These are phyloP conservation scores for Bombycilla garrulus DNA, from an alignment of 2,113 vertebrate species.

Conservation along the genomic window DNA sequence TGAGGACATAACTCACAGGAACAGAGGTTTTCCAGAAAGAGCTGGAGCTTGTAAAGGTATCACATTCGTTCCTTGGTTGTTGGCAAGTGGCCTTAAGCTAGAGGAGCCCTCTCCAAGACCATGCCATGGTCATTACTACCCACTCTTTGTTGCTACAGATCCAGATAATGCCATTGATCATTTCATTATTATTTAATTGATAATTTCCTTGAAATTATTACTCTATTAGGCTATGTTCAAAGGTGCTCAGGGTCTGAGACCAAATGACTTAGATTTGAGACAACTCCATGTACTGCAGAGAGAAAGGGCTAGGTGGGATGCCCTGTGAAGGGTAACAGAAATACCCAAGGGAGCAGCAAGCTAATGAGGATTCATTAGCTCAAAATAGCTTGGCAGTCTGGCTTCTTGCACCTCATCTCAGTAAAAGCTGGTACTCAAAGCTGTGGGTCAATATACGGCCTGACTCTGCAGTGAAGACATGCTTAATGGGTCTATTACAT, in stretches of 20 bases:
- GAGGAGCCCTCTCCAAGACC: neutral
- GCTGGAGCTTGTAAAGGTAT: neutral
- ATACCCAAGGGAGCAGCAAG: neutral
- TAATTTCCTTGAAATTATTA: neutral
- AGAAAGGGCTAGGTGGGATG: neutral
- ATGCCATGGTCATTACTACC: neutral
- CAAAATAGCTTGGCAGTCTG: neutral
- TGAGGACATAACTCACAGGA: neutral
- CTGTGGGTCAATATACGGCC: neutral
- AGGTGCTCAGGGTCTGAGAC: neutral
- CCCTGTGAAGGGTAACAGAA: neutral
- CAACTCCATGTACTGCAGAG: neutral
- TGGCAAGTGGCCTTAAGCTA: neutral
- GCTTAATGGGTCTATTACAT: slow-evolving; percentile 32
- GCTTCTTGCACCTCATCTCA: neutral
- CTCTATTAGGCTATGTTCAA: fast-evolving
- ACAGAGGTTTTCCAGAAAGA: neutral
- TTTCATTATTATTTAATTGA: neutral
- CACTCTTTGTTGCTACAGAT: neutral
- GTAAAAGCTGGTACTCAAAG: neutral
- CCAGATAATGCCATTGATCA: neutral
- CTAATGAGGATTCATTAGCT: neutral
- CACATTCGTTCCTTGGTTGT: neutral
- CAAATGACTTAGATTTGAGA: neutral
- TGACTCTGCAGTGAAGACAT: neutral